Evolutionary conservation across 2,113 vertebrate species (phyloP), one percentile per base, ranked within the genome.

Genomic region (Lethenteron camtschaticum): DNA sequence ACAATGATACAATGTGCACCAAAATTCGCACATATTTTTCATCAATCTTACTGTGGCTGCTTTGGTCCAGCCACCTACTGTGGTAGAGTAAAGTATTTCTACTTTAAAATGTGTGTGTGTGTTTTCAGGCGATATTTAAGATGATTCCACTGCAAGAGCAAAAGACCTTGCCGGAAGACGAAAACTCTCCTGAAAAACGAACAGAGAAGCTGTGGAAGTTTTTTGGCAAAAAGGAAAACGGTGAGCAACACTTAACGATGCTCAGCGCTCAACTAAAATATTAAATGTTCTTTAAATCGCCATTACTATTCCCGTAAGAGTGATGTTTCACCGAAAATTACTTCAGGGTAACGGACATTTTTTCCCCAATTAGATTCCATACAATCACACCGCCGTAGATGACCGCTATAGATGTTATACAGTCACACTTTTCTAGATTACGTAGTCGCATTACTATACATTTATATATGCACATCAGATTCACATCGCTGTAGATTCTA

Each of bases 201-300:
- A 77, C 86, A 0, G 81, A 84, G 71, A 90, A 90, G 77, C 82
- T 90, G 76, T 90, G 87, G 87, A 57, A 73, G 1, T 86, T 81
- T 78, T 90, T 90, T 7, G 83, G 85, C 68, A 90, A 90, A 77
- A 84, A 83, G 68, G 86, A 88, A 0, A 80, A 86, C 10, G 87
- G 87, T 89, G 80, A 82, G 10, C 3, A 58, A n/a, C 24, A 8
- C 13, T 12, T 11, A 6, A 12, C 16, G 9, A 56, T 3, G 3
- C 9, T 16, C 8, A 10, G 41, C 41, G 41, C 41, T 41, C 41
- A 41, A 41, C 41, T 41, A 41, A 41, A 2, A 2, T 18, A 9
- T 10, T 1, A 4, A 12, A 7, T 4, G 41, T 5, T 1, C 20
- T 58, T 13, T 13, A 70, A 69, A 8, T 57, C 12, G 12, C 69